Evolutionary conservation across 2,888 invertebrate genomes (phyloP), one percentile per base, ranked within the genome.

Genomic region (Brachypalpus laphriformis): DNA sequence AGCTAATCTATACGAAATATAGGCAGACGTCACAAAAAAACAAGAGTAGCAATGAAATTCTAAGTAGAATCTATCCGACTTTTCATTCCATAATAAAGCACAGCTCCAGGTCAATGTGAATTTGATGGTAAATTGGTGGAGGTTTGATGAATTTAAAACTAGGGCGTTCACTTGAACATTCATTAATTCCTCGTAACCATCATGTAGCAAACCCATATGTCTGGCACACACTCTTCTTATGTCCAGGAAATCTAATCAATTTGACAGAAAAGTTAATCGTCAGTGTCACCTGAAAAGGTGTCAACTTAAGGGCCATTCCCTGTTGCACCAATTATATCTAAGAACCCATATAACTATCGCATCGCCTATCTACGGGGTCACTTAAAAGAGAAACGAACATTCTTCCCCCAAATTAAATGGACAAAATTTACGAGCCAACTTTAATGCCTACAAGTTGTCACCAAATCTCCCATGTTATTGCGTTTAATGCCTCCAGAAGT

Each of bases 391-490:
- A 1, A 34, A 31, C 11, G 9, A 31, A 20, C 61, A 54, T 37
- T 70, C 47, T 37, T 28, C n/a, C 28, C 65, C 70, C 25, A 25
- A 82, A 71, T 77, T 77, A 82, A 77, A 63, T 37, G 37, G 16
- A 6, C 1, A 9, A 31, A 65, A 82, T 82, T 82, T 82, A 82
- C 25, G 77, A 57, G 18, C 22, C 25, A 40, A 25, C 31, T 28
- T 63, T 63, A 51, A 71, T 49, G 63, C 59, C 49, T 63, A 77
- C 65, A 71, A 70, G 76, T 65, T 82, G 82, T 82, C 77, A 82
- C 70, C 70, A 51, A 49, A 59, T 25, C 54, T 56, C 18, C 14
- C 22, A 31, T 70, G 75, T 82, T 76, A 76, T 76, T 77, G 77
- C 57, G 37, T 70, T 77, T 59, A 77, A 77, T 71, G 51, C 28